These are phyloP conservation scores for Leucozona laternaria DNA, from an alignment of 2,888 invertebrate species.

Conservation along the genomic window DNA sequence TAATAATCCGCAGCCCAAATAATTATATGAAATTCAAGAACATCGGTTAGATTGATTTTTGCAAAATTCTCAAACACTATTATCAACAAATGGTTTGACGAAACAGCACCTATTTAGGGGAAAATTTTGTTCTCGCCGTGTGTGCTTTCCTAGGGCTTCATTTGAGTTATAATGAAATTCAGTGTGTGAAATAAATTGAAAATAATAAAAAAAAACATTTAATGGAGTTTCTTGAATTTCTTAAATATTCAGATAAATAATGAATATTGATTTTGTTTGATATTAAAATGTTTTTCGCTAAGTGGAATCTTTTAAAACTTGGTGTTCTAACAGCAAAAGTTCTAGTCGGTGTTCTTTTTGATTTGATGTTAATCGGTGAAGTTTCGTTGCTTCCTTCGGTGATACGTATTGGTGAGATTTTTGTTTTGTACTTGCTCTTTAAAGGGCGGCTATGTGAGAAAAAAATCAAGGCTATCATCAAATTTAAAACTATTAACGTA, in stretches of 20 bases:
- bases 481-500: too few species aligned
- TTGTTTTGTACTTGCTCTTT: too few species aligned
- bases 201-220: neutral
- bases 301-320: neutral
- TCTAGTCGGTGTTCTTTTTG: neutral
- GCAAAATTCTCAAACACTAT: neutral
- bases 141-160: neutral
- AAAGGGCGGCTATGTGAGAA: too few species aligned
- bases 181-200: neutral
- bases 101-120: neutral
- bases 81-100: neutral
- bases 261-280: neutral
- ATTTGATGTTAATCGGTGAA: conserved; percentile 3
- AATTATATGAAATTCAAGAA: neutral
- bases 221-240: neutral
- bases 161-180: neutral
- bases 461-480: too few species aligned
- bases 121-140: neutral
- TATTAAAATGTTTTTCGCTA: neutral
- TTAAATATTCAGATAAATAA: neutral
- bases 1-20: too few species aligned
- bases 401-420: conserved; percentile 58
- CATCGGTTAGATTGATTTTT: neutral
- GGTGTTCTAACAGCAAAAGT: too few species aligned
- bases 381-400: conserved; percentile 31